Conservation (phyloP, 2,113 vertebrate genomes). For the Protomyctophum bolini region DNA sequence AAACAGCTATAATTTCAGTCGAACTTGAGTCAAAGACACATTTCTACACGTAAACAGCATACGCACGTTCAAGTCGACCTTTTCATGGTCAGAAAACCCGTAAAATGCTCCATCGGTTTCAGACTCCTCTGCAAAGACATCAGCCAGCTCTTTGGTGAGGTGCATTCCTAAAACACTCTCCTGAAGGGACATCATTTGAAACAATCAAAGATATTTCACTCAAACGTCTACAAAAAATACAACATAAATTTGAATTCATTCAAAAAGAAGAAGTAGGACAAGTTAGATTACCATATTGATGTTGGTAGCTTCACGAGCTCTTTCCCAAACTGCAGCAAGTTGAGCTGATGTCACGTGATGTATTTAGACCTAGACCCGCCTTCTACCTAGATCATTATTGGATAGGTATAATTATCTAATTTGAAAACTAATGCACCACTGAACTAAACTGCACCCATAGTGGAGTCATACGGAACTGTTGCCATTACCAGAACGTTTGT, state of each 20-base stretch:
- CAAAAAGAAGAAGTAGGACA: too few species aligned
- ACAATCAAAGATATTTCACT: background rate
- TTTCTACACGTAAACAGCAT: background rate
- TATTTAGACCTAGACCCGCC: background rate
- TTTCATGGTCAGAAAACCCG: constrained; percentile 72
- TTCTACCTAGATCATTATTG: background rate
- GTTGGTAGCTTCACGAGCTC: background rate
- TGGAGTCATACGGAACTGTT: too few species aligned
- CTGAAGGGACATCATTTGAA: background rate
- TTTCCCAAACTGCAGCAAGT: too few species aligned
- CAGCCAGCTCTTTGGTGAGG: constrained; percentile 30
- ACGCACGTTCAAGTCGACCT: constrained; percentile 26
- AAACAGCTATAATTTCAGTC: background rate
- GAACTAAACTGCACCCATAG: too few species aligned
- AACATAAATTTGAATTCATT: too few species aligned
- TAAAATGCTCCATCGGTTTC: constrained; percentile 70
- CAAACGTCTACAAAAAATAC: background rate
- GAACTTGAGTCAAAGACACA: background rate
- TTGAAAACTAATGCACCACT: too few species aligned
- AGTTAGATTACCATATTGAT: background rate
- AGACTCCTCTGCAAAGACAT: constrained; percentile 68
- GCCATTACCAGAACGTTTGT: too few species aligned
- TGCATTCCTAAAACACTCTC: background rate
- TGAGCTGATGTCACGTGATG: background rate
- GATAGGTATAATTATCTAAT: too few species aligned